A percentile compares a stretch with the other conserved stretches of the same genome.
Conservation (phyloP, 2,888 invertebrate species). For the Perithous albicinctus region DNA sequence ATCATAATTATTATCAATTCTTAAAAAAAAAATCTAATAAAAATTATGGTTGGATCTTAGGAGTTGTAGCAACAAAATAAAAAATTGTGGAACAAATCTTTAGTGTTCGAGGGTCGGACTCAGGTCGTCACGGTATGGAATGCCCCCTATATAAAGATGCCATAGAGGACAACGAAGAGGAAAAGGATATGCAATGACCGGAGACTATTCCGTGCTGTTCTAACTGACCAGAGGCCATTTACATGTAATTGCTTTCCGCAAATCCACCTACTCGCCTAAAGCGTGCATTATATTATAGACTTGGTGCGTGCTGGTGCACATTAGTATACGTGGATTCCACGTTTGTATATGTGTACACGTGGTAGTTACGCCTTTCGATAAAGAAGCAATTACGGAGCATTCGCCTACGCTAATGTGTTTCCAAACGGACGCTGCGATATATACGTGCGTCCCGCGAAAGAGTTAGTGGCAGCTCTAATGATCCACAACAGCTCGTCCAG, state of each 20-base stretch:
- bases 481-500: conserved; percentile 20
- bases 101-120: too few relatives aligned
- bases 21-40: too few relatives aligned
- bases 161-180: neutral
- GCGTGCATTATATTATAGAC: conserved; percentile 16
- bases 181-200: conserved; percentile 71
- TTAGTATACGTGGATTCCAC: too few relatives aligned
- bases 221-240: conserved; percentile 73
- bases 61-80: too few relatives aligned
- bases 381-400: conserved; percentile 46
- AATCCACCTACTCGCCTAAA: conserved; percentile 79
- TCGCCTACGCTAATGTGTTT: conserved; percentile 49
- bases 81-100: too few relatives aligned
- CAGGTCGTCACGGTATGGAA: neutral
- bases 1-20: too few relatives aligned
- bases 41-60: too few relatives aligned
- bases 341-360: too few relatives aligned
- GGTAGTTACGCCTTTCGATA: conserved; percentile 34
- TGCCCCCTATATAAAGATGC: neutral
- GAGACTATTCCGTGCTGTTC: conserved; percentile 69
- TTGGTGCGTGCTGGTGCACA: too few relatives aligned
- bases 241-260: conserved; percentile 83
- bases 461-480: conserved; percentile 33
- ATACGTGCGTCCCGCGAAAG: conserved; percentile 28
- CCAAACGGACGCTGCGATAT: conserved; percentile 21